phyloP scores from a whole-genome alignment of 2,888 invertebrate species.

The Metellina segmentata region DNA sequence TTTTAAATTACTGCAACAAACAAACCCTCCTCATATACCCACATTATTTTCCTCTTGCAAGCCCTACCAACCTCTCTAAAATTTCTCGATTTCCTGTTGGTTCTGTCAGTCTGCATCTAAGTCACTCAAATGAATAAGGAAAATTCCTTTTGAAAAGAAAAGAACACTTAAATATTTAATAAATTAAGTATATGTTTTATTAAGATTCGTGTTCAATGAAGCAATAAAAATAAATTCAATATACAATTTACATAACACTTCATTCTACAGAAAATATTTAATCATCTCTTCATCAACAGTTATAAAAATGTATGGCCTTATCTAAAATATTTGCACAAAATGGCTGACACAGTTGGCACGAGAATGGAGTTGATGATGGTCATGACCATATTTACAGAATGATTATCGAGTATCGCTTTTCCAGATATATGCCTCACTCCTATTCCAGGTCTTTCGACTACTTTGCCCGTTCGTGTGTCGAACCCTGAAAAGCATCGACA shows the following conservation, averaged over 20 bases:
- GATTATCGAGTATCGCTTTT: conserved; percentile 89
- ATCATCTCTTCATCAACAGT: conserved; percentile 1
- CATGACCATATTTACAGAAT: conserved; percentile 92
- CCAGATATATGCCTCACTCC: conserved; percentile 89
- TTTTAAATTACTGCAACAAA: too few species aligned
- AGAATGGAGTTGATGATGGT: conserved; percentile 88
- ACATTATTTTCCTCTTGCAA: too few species aligned
- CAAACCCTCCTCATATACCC: too few species aligned
- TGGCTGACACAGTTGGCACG: conserved; percentile 85
- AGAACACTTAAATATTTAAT: not conserved
- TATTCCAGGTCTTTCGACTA: conserved; percentile 87
- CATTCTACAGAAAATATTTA: not conserved
- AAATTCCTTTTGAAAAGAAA: not conserved
- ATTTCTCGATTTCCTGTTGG: too few species aligned
- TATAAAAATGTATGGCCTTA: conserved; percentile 20
- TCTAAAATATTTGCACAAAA: conserved; percentile 77
- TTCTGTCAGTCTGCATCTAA: too few species aligned
- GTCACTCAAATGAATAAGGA: too few species aligned
- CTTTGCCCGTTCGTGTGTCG: conserved; percentile 84
- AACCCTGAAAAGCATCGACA: conserved; percentile 83
- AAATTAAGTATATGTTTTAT: not conserved
- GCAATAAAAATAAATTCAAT: not conserved
- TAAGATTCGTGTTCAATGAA: not conserved
- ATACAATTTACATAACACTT: not conserved
- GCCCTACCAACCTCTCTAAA: too few species aligned